A percentile compares a stretch with the other conserved stretches of the same genome.
These are phyloP conservation scores for Sorex maritimensis DNA, from an alignment of 2,797 vertebrate genomes.

Conservation along the genomic window DNA sequence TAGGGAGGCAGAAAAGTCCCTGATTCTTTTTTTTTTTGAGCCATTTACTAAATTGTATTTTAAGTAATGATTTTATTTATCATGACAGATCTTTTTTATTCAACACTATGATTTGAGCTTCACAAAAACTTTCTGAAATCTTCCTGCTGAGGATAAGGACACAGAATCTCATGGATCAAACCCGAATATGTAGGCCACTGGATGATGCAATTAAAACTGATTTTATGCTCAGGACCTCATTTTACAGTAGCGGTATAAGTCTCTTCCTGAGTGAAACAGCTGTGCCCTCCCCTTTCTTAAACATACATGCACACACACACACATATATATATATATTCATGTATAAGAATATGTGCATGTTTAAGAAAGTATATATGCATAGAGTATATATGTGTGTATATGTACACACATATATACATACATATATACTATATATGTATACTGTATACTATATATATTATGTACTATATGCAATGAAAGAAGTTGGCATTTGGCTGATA, in stretches of 20 bases:
- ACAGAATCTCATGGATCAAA: rapidly evolving
- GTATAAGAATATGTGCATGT: no score
- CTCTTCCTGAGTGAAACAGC: not conserved
- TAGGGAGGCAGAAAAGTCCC: not conserved
- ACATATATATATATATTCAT: not conserved
- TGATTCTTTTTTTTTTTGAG: not conserved
- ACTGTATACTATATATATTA: not conserved
- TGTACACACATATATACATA: not conserved
- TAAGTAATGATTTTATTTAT: not conserved
- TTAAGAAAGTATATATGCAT: not conserved
- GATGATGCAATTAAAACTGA: not conserved
- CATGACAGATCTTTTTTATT: not conserved
- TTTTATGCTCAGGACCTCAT: not conserved
- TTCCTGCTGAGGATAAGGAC: not conserved
- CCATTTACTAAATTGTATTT: not conserved
- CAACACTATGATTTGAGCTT: not conserved
- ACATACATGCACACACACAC: not conserved
- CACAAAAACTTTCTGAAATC: not conserved
- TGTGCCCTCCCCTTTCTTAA: not conserved
- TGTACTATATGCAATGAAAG: not conserved
- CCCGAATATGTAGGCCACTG: not conserved
- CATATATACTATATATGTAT: not conserved
- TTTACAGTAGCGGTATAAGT: not conserved
- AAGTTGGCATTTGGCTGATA: not conserved
- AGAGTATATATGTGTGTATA: no score